Percentiles rank a stretch among this genome's conserved stretches.
phyloP scores from a whole-genome alignment of 2,888 invertebrate genomes.

The Pyrrhia umbra region DNA sequence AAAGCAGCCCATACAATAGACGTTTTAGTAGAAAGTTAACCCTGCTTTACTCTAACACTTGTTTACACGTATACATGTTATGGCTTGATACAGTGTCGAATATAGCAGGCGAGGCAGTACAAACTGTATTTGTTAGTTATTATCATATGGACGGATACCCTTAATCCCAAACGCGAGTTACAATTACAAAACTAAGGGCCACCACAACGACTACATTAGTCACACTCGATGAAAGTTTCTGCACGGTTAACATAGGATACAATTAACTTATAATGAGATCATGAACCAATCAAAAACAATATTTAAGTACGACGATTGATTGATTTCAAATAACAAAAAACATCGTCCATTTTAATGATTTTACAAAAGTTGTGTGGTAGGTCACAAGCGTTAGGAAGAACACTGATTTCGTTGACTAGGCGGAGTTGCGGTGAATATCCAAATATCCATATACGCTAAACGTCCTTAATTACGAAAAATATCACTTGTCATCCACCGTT shows the following conservation, averaged over 20 bases:
- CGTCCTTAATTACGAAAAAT: slow-evolving; percentile 75
- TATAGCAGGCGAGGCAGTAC: slow-evolving; percentile 45
- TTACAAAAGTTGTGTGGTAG: slow-evolving; percentile 42
- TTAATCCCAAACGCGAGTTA: slow-evolving; percentile 59
- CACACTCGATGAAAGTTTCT: slow-evolving; percentile 44
- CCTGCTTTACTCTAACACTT: slow-evolving; percentile 34
- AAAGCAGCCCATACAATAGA: slow-evolving; percentile 36
- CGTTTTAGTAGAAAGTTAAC: slow-evolving; percentile 44
- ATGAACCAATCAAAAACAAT: slow-evolving; percentile 77
- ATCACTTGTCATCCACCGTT: slow-evolving; percentile 84
- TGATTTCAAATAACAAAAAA: slow-evolving; percentile 47
- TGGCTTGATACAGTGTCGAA: slow-evolving; percentile 40
- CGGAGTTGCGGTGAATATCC: slow-evolving; percentile 80
- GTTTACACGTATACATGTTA: slow-evolving; percentile 38
- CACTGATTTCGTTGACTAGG: slow-evolving; percentile 86
- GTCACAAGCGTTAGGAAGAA: slow-evolving; percentile 61
- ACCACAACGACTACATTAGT: slow-evolving; percentile 67
- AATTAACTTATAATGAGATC: slow-evolving; percentile 84
- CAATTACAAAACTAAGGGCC: slow-evolving; percentile 65
- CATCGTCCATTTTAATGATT: slow-evolving; percentile 27
- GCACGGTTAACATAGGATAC: slow-evolving; percentile 56
- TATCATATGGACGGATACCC: slow-evolving; percentile 76
- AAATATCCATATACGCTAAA: slow-evolving; percentile 61
- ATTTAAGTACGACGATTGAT: slow-evolving; percentile 59
- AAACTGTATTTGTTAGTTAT: slow-evolving; percentile 59